Evolutionary conservation across 2,888 invertebrate genomes (phyloP), one percentile per base, ranked within the genome.

Genomic region (Philereme transversata): DNA sequence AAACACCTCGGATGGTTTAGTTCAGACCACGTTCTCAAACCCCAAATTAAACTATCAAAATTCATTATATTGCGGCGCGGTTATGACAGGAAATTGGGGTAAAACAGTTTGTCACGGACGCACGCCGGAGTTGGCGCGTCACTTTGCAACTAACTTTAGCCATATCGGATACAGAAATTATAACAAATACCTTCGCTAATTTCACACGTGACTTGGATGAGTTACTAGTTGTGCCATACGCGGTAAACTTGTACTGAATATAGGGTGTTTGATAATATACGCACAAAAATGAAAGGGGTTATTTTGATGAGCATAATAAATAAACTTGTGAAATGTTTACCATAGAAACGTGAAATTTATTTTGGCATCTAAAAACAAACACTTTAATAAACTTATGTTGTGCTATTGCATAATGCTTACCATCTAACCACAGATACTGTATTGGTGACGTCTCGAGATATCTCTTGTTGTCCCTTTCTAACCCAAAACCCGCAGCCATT

Each of bases 71-170:
- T 58, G 51, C 43, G 57, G 54, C 44, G 58, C 54, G 51, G 62
- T 57, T 51, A 47, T 51, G 57, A 54, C 60, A 64, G 65, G 68
- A 66, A 62, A 68, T 66, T 66, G 62, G 58, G 63, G 65, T 64
- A 52, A 56, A 52, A 56, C 62, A 65, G 65, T 68, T 66, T 62
- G 68, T 68, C 66, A 64, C 65, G 64, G 57, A 64, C 60, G 53
- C 64, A 57, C 51, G 62, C 51, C 22, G 43, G 51, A 57, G 57
- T 54, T 60, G 11, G 57, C 62, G 36, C 57, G 62, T 62, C 62
- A 62, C 54, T 64, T 60, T 36, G 11, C 51, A 64, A 64, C 60
- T 60, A 56, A 56, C 64, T 62, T 62, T 62, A 62, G 51, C 57
- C 60, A 64, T 64, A 64, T 64, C 64, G 64, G 60, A 64, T 60